Evolutionary conservation across 1,140 invertebrate species (phyloP).

Genomic region (Heterodera carotae): DNA sequence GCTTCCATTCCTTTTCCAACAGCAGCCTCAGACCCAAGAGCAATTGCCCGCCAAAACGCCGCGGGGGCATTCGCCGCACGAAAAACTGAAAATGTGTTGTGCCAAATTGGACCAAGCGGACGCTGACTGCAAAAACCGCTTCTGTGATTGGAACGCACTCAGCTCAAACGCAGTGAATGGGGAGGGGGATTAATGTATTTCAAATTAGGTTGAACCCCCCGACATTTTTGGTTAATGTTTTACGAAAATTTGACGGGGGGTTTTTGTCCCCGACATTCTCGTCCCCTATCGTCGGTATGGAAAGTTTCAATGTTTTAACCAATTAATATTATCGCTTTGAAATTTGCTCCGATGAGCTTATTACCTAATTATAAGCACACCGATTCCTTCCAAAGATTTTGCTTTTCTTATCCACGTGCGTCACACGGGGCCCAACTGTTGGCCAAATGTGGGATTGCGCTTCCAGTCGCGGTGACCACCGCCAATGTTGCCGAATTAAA

Average conservation of each 20-base stretch:
- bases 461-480: slow-evolving; percentile 56
- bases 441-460: slow-evolving; percentile 66
- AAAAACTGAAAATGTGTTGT: slow-evolving; percentile 60
- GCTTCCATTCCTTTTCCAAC: slow-evolving; percentile 31
- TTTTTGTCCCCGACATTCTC: no score
- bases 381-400: neutral
- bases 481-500: slow-evolving; percentile 44
- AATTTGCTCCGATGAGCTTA: no score
- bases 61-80: slow-evolving; percentile 47
- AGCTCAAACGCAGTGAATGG: slow-evolving; percentile 44
- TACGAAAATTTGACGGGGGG: no score
- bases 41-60: slow-evolving; percentile 46
- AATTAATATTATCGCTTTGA: no score
- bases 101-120: slow-evolving; percentile 57
- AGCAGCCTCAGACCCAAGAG: slow-evolving; percentile 28
- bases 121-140: slow-evolving; percentile 57
- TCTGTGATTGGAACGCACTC: slow-evolving; percentile 62
- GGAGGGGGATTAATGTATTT: slow-evolving; percentile 14
- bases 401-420: slow-evolving; percentile 8
- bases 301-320: no score
- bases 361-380: no score
- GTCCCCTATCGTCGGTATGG: no score
- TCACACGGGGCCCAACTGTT: slow-evolving; percentile 52
- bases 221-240: no score
- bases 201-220: no score